Base-by-base conservation (phyloP, 2,113 vertebrate genomes). In the Beaufortia kweichowensis region DNA sequence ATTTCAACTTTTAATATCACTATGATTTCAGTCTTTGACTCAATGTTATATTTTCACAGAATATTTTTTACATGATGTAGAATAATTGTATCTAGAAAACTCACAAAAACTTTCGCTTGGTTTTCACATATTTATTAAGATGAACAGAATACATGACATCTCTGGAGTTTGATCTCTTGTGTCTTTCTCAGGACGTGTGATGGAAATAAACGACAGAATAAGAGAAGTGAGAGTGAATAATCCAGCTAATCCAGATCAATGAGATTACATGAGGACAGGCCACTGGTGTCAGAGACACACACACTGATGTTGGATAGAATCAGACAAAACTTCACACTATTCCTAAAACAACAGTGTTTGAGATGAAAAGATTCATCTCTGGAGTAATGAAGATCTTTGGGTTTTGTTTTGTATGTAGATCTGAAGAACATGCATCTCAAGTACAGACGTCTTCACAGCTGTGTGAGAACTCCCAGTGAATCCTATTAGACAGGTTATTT, bases 241-340 rank as follows among this genome's bases (percentile, higher is more conserved):
- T 80, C 78, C 63, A 26, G 71, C 75, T 91, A 91, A 92, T 91
- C 90, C 86, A 75, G 77, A 48, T 65, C 80, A 70, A 11, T 82
- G 85, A n/a, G n/a, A n/a, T n/a, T n/a, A n/a, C n/a, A n/a, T n/a
- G n/a, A n/a, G n/a, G n/a, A n/a, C n/a, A n/a, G n/a, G n/a, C 35
- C 10, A 39, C 6, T 9, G 35, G 35, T 39, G 35, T 9, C 10
- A 9, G n/a, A 4, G 21, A 53, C n/a, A 9, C 48, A 8, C 48
- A 53, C 48, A 21, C 15, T 46, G 3, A 46, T 4, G 15, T 5
- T 17, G 15, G 15, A 35, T n/a, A n/a, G 9, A 35, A 5, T 46
- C 15, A 15, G 19, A 50, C 19, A 7, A 0, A 53, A 8, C 6
- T 2, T 21, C n/a, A 21, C 48, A 53, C 2, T 8, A n/a, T n/a